Base-by-base conservation (phyloP, 2,797 vertebrate genomes). In the Xiphorhynchus erythropygius region DNA sequence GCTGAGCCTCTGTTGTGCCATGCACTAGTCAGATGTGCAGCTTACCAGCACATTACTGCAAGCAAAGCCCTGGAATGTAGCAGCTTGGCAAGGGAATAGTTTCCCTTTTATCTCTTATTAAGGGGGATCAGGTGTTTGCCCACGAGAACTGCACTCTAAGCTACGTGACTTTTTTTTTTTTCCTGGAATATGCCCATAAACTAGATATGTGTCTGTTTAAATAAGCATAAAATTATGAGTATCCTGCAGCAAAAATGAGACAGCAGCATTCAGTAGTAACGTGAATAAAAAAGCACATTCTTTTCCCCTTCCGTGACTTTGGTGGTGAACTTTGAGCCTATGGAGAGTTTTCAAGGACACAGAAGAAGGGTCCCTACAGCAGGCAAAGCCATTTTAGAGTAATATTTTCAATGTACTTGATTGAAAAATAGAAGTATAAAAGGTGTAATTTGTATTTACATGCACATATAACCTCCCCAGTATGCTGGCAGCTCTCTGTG, bases 81-180 rank as follows among this genome's bases (percentile, higher is more conserved):
- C 83, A 87, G 93, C 92, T 79, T 44, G 81, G 87, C 83, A 87
- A 84, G 89, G 73, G 87, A 94, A 96, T 94, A 27, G 11, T 94
- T 96, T 97, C 87, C 87, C 87, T 96, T 97, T 97, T 97, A 95
- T 97, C 94, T 93, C 96, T 97, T 96, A 97, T 97, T 97, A 98
- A 97, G 96, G 94, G 98, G 98, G 97, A 98, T 98, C 98, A 98
- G 98, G 97, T 98, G 98, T 98, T 98, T 98, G 97, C 98, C 98
- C 97, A 96, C 92, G 95, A 97, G 98, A 97, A 95, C 83, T 94
- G 50, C 73, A 95, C 98, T 97, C 86, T 70, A 73, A 98, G 97
- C 97, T 94, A 97, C 84, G 67, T 50, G 92, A 88, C 41, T 91
- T 47, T 52, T 87, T 94, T 69, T 86, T 94, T 78, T 35, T 84